Conservation (phyloP, 2,888 invertebrate species). For the Platycnemis pennipes region DNA sequence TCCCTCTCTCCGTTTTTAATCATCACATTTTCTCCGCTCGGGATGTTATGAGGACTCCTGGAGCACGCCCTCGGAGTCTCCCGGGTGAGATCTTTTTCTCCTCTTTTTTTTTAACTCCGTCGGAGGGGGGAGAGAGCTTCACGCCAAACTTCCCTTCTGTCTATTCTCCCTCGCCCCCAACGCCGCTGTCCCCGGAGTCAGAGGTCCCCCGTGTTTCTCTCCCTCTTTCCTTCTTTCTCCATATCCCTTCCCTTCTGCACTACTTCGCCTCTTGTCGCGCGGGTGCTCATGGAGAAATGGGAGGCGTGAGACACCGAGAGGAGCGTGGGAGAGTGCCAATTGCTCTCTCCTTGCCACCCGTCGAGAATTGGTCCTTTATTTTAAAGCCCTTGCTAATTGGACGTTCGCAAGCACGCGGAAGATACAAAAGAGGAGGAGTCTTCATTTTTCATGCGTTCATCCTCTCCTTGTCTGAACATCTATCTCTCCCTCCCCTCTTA, state of each 20-base stretch:
- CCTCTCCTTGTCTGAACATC: background rate
- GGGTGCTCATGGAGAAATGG: background rate
- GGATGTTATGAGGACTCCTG: conserved; percentile 20
- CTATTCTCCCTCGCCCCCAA: background rate
- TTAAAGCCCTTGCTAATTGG: background rate
- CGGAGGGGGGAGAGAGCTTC: too few species aligned
- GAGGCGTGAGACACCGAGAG: background rate
- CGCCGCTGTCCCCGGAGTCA: background rate
- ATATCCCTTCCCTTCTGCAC: background rate
- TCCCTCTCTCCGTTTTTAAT: background rate
- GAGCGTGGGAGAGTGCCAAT: background rate
- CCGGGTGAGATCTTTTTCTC: background rate
- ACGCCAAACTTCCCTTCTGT: background rate
- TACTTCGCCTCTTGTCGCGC: background rate
- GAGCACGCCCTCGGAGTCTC: conserved; percentile 9
- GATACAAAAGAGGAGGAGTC: background rate
- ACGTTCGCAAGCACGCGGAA: background rate
- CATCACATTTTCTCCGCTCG: background rate
- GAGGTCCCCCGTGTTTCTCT: background rate
- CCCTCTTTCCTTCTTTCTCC: background rate
- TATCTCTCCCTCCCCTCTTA: background rate
- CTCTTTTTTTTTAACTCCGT: background rate
- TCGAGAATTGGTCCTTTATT: background rate
- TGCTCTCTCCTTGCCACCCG: background rate
- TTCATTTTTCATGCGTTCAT: background rate